Evolutionary conservation across 1,140 invertebrate species (phyloP), one percentile per base, ranked within the genome.

Genomic region (Venturia canescens): DNA sequence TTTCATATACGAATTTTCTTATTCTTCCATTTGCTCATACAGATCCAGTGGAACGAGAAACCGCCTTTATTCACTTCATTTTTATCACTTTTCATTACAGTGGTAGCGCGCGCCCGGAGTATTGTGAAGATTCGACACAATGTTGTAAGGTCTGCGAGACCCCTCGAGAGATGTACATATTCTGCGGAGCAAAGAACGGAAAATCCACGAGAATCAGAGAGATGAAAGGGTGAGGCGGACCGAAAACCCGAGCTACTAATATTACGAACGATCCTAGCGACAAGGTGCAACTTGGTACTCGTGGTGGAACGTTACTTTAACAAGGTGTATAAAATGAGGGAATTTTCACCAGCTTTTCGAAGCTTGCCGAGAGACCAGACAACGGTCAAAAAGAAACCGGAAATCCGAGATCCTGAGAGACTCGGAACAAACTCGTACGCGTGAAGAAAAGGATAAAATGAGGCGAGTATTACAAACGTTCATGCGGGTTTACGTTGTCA

Each of bases 351-450:
- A 18, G 60, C 13, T 66, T 66, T 27, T 9, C 60, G 23, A 26
- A 3, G 60, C 23, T 23, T 66, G 60, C 23, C 60, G 60, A 66
- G 60, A 66, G 26, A 66, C 13, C 60, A 66, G 13, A 66, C 60
- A 4, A 66, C 27, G 60, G 21, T 66, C 60, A 66, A 66, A 66
- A 26, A 26, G 60, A 29, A 26, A 66, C 60, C 60, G 60, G 60
- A 66, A 66, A 66, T 66, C 21, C 60, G 60, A 66, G 60, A 66
- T 66, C 60, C 60, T 66, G 60, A 23, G 60, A 66, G 60, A 66
- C 60, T 66, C 60, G 26, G 60, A 9, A 27, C 15, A 66, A 29
- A 23, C n/a, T 29, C 23, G 21, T 26, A 13, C 60, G 21, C 21
- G 60, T 66, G 23, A 66, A 66, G 15, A 66, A 66, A 26, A 66